Conservation (phyloP, 1,140 invertebrate species). For the Drosophila bipectinata region DNA sequence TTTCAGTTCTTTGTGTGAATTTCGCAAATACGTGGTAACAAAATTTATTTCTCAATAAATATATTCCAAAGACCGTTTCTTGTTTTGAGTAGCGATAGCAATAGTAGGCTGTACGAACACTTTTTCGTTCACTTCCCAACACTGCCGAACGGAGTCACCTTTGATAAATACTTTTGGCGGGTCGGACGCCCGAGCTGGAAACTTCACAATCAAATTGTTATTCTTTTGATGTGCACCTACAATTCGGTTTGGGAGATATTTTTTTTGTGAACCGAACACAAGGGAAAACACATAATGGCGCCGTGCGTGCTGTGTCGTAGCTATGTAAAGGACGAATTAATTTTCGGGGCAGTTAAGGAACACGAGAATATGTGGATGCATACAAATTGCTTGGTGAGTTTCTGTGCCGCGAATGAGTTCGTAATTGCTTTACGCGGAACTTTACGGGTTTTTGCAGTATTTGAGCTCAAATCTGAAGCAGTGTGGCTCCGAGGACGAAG, state of each 20-base stretch:
- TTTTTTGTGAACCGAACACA: not conserved
- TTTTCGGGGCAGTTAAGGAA: not conserved
- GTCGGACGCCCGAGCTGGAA: not conserved
- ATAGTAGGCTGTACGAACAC: too few relatives aligned
- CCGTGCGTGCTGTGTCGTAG: constrained; percentile 12
- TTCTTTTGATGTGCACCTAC: not conserved
- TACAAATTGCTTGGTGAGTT: constrained; percentile 50
- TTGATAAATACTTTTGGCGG: not conserved
- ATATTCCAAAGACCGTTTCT: too few relatives aligned
- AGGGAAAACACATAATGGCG: not conserved
- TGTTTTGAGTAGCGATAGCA: too few relatives aligned
- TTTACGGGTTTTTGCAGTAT: constrained; percentile 28
- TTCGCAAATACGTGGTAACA: too few relatives aligned
- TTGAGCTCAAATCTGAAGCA: constrained; percentile 54
- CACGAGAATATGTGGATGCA: constrained; percentile 15
- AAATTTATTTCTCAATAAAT: too few relatives aligned
- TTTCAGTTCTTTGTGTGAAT: too few relatives aligned
- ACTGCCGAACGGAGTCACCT: not conserved
- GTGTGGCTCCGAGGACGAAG: constrained; percentile 1
- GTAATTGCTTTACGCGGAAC: too few relatives aligned
- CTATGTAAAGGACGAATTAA: not conserved
- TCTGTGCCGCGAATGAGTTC: too few relatives aligned
- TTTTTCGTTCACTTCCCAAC: not conserved
- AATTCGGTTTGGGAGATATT: too few relatives aligned
- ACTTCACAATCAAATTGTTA: not conserved